Percentiles rank a stretch among this genome's conserved stretches.
phyloP scores from a whole-genome alignment of 2,797 vertebrate genomes.

The Hapalemur alaotrensis region DNA sequence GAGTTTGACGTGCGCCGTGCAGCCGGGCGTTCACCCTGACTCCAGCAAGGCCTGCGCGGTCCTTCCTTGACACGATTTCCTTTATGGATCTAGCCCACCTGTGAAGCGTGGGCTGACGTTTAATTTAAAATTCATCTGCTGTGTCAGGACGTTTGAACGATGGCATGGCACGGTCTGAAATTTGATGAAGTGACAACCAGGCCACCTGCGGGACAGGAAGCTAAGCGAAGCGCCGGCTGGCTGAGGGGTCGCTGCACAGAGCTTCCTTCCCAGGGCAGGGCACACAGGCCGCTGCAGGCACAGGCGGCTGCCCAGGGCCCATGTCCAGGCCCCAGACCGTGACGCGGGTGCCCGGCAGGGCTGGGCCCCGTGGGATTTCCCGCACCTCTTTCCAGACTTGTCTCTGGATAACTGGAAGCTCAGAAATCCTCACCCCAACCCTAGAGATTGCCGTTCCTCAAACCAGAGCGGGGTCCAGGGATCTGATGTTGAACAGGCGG shows the following conservation, averaged over 20 bases:
- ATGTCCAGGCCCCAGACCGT: not conserved
- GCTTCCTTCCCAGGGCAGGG: not conserved
- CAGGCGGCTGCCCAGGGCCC: fast-evolving
- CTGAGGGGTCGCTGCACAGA: not conserved
- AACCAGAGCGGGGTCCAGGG: no score
- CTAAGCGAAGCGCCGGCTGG: not conserved
- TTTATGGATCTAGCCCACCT: not conserved
- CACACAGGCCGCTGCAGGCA: not conserved
- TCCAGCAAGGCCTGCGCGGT: not conserved
- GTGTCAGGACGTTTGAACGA: not conserved
- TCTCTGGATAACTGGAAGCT: not conserved
- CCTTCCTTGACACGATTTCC: not conserved
- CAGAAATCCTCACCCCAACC: not conserved
- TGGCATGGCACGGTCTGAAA: no score
- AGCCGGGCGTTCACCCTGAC: not conserved
- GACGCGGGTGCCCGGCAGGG: fast-evolving
- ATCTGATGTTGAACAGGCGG: not conserved
- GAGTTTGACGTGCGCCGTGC: fast-evolving
- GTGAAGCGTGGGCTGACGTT: fast-evolving
- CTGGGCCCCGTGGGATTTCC: fast-evolving
- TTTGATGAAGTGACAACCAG: not conserved
- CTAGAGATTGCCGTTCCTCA: not conserved
- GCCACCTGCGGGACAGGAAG: not conserved
- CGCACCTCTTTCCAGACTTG: not conserved
- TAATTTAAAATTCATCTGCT: not conserved